Evolutionary conservation across 2,113 vertebrate genomes (phyloP), one percentile per base, ranked within the genome.

Genomic region (Jaculus jaculus): DNA sequence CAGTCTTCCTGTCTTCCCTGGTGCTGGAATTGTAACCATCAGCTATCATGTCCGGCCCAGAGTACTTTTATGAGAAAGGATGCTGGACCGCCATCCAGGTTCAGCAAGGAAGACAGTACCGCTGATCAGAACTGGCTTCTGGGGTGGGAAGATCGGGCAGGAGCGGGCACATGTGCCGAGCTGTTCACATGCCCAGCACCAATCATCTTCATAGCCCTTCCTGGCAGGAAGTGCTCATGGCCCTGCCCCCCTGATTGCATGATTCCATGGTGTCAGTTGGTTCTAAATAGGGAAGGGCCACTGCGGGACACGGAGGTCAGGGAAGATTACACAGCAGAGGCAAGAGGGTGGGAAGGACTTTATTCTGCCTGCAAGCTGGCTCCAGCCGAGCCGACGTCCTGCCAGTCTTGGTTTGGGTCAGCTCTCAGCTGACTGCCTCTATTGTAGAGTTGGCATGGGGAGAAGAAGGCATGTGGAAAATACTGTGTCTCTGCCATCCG

Each of bases 371-470:
- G 65, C 15, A 61, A 79, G 88, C 85, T 84, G 61, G 15, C 58
- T 94, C 85, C 72, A 88, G 34, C 79, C 90, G 60, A 88, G 71
- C 12, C 37, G 30, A 72, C 47, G 84, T 30, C 83, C 39, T 95
- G 80, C 90, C 58, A 21, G 72, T 69, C 89, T 61, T 78, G 34
- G 74, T 66, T 92, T 63, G 7, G 42, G 51, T 71, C 77, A 73
- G 47, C 80, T 77, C n/a, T 68, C 79, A 34, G 18, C 71, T 51
- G 74, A 92, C 69, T 0, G n/a, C 61, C 77, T 68, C 87, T 87
- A 34, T 74, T 75, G 78, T 72, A 30, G 16, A 0, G 58, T 84
- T 93, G 92, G 89, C 84, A 93, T 71, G 77, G 90, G 26, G 72
- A 87, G 63, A 95, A 73, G 63, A 83, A 91, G 23, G 68, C 63